Evolutionary conservation across 2,113 vertebrate genomes (phyloP), one percentile per base, ranked within the genome.

Genomic region (Ptilonorhynchus violaceus): DNA sequence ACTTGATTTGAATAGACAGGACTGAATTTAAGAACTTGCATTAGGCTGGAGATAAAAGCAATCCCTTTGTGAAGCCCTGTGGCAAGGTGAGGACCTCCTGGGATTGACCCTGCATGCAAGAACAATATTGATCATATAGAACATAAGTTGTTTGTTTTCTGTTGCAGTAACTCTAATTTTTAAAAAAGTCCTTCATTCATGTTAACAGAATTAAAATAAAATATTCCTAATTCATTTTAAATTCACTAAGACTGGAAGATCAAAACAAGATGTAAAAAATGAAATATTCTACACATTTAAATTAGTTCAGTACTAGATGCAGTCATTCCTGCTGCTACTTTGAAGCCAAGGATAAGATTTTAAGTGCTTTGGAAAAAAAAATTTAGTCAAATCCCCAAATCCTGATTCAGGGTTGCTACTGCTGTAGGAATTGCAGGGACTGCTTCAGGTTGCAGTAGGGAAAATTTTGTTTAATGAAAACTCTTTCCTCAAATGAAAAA

Each of bases 181-280:
- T 53, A 96, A 89, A 83, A 79, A 55, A 35, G 56, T n/a, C 68
- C 56, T 95, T 97, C 78, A 86, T 60, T 93, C 73, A 92, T 70
- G 28, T 81, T 72, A 95, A 66, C 9, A 88, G 85, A 84, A 24
- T 74, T 92, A 88, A 50, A 92, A 35, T 60, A 85, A 94, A 94
- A 94, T 66, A 96, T 9, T 78, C 16, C 13, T 67, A 63, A 70
- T 81, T 70, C 7, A 46, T 68, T 88, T 78, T 68, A 94, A 76
- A 87, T 62, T 92, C 55, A 95, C 64, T 82, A 67, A 83, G 82
- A 94, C 77, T 69, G 68, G 92, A 93, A 94, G 58, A 78, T 91
- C 42, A 96, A 88, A 94, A 55, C 19, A 95, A 95, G 78, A 84
- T 89, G 42, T 91, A 94, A 94, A 92, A 91, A 90, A 42, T 42